A percentile compares a stretch with the other conserved stretches of the same genome.
These are phyloP conservation scores for Megaceryle alcyon DNA, from an alignment of 2,797 vertebrate genomes.

Conservation along the genomic window DNA sequence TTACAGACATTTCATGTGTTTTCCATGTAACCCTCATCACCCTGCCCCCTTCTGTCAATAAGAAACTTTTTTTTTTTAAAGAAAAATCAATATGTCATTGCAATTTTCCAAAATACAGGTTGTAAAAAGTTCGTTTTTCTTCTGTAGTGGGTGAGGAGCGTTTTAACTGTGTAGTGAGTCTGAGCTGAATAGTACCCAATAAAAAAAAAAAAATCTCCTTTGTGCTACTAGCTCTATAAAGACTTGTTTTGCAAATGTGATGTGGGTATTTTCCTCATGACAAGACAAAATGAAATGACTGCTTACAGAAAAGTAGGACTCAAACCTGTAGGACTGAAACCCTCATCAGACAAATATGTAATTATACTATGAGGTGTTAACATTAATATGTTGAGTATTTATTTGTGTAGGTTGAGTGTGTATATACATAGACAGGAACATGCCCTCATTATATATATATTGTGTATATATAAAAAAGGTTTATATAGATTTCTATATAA, in stretches of 20 bases:
- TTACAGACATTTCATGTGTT: neutral
- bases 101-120: neutral
- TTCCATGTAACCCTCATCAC: neutral
- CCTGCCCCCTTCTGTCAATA: neutral
- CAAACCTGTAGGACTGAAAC: neutral
- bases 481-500: neutral
- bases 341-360: neutral
- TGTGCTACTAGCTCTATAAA: neutral
- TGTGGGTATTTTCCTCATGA: neutral
- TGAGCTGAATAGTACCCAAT: neutral
- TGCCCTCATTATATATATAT: fast-evolving
- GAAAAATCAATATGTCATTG: neutral
- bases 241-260: neutral
- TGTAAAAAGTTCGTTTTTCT: neutral
- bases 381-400: neutral
- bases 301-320: neutral
- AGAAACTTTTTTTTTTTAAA: neutral
- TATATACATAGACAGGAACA: neutral
- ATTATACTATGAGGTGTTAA: neutral
- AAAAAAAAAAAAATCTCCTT: neutral
- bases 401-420: neutral
- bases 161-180: neutral
- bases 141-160: neutral
- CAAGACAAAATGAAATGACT: neutral
- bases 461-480: fast-evolving